Percentiles rank a stretch among this genome's conserved stretches.
Evolutionary conservation across 2,797 vertebrate genomes (phyloP).

Genomic region (Hemibagrus guttatus): DNA sequence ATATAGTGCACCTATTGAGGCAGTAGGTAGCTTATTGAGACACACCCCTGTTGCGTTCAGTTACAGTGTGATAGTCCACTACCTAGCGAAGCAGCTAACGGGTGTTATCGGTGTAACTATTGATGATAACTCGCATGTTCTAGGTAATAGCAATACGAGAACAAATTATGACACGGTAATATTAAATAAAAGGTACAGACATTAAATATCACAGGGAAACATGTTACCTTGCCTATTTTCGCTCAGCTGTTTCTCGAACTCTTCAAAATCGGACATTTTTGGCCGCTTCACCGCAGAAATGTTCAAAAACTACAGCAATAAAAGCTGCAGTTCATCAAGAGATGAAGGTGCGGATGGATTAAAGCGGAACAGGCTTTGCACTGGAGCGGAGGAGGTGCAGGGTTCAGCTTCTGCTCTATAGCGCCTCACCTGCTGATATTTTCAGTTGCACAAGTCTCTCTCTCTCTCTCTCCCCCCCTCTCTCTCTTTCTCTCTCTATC

Average conservation of each 20-base stretch:
- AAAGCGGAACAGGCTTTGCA: background rate
- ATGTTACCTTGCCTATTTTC: constrained; percentile 73
- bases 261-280: constrained; percentile 72
- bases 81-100: background rate
- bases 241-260: constrained; percentile 78
- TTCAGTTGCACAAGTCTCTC: background rate
- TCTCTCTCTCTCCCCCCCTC: too few relatives aligned
- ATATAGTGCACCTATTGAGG: background rate
- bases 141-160: background rate
- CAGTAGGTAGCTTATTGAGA: background rate
- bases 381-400: background rate
- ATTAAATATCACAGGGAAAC: background rate
- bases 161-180: background rate
- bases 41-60: background rate
- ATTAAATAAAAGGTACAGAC: background rate
- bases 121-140: background rate
- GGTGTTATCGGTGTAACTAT: background rate
- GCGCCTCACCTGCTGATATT: background rate
- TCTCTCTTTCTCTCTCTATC: too few relatives aligned
- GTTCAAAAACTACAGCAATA: background rate
- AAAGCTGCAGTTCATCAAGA: background rate
- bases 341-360: background rate
- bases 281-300: background rate
- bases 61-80: background rate
- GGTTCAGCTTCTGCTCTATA: background rate